Conservation (phyloP, 2,888 invertebrate genomes). For the Polydrusus cervinus region DNA sequence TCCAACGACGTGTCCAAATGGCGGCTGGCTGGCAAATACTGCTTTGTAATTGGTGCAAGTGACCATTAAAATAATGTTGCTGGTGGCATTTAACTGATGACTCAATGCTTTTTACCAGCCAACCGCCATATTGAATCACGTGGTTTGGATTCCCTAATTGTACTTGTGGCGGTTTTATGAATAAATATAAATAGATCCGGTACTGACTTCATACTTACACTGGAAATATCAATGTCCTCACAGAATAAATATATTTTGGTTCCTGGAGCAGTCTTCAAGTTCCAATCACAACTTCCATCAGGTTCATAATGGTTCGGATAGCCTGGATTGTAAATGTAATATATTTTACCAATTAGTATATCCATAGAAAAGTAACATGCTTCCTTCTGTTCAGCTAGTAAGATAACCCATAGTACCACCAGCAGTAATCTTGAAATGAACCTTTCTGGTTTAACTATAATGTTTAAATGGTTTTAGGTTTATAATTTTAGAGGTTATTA, state of each 20-base stretch:
- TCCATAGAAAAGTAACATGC: conserved; percentile 71
- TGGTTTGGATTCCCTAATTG: too few species aligned
- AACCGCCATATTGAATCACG: too few species aligned
- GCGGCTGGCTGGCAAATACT: too few species aligned
- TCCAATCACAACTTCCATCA: conserved; percentile 29
- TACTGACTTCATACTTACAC: conserved; percentile 47
- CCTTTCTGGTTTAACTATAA: not conserved
- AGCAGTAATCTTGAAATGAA: not conserved
- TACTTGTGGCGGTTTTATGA: too few species aligned
- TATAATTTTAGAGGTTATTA: too few species aligned
- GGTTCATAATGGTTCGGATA: conserved; percentile 34
- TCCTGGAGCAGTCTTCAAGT: conserved; percentile 60
- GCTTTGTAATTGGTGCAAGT: too few species aligned
- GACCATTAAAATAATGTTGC: too few species aligned
- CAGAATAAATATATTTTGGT: conserved; percentile 73
- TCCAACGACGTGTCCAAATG: too few species aligned
- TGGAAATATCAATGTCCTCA: conserved; percentile 70
- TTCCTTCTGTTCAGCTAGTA: not conserved
- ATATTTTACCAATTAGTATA: conserved; percentile 66
- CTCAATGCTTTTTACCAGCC: too few species aligned
- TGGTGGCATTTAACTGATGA: too few species aligned
- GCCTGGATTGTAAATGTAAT: conserved; percentile 70
- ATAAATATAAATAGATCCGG: too few species aligned
- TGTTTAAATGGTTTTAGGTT: not conserved
- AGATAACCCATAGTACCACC: conserved; percentile 15